Evolutionary conservation across 2,888 invertebrate species (phyloP).

Genomic region (Clunio marinus): DNA sequence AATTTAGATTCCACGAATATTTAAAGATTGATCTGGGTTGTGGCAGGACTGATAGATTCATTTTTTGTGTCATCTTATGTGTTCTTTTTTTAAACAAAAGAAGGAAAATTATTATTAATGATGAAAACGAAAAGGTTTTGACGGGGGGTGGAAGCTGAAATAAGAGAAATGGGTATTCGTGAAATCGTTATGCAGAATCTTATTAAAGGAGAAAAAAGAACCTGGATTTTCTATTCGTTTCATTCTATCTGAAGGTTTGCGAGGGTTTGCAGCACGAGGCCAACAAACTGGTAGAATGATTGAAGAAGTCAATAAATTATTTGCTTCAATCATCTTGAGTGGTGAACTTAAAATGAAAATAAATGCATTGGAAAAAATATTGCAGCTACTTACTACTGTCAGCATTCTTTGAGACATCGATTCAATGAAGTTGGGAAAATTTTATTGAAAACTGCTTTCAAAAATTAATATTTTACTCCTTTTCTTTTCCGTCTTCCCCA

Average conservation of each 20-base stretch:
- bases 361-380: too few species aligned
- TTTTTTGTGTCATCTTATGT: not conserved
- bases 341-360: too few species aligned
- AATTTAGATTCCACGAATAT: conserved; percentile 30
- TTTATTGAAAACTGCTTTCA: conserved; percentile 1
- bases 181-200: conserved; percentile 35
- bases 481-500: not conserved
- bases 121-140: conserved; percentile 31
- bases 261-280: too few species aligned
- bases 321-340: too few species aligned
- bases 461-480: conserved; percentile 35
- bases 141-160: not conserved
- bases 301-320: not conserved
- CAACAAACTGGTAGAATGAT: not conserved
- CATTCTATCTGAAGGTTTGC: too few species aligned
- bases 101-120: conserved; percentile 36
- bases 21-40: not conserved
- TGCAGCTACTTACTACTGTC: too few species aligned
- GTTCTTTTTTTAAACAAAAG: conserved; percentile 1
- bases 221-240: not conserved
- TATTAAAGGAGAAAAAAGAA: conserved; percentile 15
- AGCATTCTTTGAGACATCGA: too few species aligned
- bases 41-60: not conserved
- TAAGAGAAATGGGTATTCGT: conserved; percentile 32
- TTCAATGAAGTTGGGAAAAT: not conserved